Conservation (phyloP, 2,797 vertebrate species). For the Parauchenoglanis ngamensis region DNA sequence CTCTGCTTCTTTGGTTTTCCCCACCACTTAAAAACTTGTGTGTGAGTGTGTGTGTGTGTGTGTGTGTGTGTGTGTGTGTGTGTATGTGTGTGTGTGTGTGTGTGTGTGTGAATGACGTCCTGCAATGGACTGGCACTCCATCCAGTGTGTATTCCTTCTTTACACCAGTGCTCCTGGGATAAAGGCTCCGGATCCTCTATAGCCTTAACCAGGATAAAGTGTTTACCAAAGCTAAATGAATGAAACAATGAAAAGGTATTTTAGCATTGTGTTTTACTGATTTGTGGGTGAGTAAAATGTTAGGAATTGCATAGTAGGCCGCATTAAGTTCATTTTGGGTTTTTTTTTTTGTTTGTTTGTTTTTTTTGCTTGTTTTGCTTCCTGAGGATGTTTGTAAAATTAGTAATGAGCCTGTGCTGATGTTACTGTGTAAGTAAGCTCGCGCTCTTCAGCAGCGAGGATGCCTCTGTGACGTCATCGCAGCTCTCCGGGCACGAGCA, state of each 20-base stretch:
- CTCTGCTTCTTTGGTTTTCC: neutral
- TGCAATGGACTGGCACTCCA: neutral
- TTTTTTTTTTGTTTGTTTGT: neutral
- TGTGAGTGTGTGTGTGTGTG: neutral
- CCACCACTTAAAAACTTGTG: neutral
- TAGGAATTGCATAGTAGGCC: neutral
- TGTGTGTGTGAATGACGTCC: neutral
- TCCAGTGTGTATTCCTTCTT: neutral
- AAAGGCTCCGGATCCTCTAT: neutral
- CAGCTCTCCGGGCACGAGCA: slow-evolving; percentile 40
- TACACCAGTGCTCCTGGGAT: neutral
- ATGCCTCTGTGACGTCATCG: slow-evolving; percentile 69
- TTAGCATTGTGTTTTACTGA: neutral
- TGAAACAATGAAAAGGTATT: neutral
- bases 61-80: neutral
- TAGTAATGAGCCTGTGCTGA: neutral
- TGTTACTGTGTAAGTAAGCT: neutral
- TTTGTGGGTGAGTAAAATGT: neutral
- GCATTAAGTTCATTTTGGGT: no score
- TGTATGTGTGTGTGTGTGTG: neutral
- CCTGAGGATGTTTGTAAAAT: neutral
- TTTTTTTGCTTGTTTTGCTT: neutral
- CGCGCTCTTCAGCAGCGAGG: slow-evolving; percentile 47
- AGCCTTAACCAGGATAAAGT: neutral
- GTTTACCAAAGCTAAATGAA: neutral